Percentiles rank a stretch among this genome's conserved stretches.
These are phyloP conservation scores for Crypturellus undulatus DNA, from an alignment of 2,113 vertebrate genomes.

Conservation along the genomic window DNA sequence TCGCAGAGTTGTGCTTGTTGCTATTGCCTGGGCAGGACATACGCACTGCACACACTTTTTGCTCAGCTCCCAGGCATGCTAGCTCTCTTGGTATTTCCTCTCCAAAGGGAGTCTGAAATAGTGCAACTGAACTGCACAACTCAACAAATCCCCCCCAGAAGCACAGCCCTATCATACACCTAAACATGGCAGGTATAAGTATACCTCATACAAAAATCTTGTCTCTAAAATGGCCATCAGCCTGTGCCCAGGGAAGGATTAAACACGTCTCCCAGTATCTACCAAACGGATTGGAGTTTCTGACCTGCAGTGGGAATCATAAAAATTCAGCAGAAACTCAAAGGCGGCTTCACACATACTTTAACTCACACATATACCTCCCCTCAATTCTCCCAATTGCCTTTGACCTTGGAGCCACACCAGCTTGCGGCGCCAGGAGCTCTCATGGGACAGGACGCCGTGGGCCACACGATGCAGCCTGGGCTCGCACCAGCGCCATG, in stretches of 20 bases:
- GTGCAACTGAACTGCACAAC: not conserved
- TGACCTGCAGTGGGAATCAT: not conserved
- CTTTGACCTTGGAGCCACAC: not conserved
- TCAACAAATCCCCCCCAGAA: not conserved
- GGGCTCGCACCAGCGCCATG: not conserved
- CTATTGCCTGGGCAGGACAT: not conserved
- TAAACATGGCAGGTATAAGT: too few relatives aligned
- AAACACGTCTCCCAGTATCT: not conserved
- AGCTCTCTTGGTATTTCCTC: not conserved
- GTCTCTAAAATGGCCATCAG: not conserved
- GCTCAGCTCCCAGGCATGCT: not conserved
- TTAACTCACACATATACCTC: fast-evolving
- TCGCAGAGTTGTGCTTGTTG: not conserved
- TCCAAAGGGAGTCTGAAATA: not conserved
- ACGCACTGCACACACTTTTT: not conserved
- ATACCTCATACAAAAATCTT: not conserved
- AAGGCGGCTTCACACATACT: not conserved
- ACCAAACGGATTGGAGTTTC: not conserved
- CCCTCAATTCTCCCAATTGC: not conserved
- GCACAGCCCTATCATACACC: not conserved
- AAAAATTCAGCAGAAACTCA: too few relatives aligned
- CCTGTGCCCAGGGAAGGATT: not conserved
- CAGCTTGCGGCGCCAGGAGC: too few relatives aligned
- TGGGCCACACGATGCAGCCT: fast-evolving
- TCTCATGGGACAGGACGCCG: not conserved